Conservation (phyloP, 2,888 invertebrate species). For the Aspidiotus destructor region DNA sequence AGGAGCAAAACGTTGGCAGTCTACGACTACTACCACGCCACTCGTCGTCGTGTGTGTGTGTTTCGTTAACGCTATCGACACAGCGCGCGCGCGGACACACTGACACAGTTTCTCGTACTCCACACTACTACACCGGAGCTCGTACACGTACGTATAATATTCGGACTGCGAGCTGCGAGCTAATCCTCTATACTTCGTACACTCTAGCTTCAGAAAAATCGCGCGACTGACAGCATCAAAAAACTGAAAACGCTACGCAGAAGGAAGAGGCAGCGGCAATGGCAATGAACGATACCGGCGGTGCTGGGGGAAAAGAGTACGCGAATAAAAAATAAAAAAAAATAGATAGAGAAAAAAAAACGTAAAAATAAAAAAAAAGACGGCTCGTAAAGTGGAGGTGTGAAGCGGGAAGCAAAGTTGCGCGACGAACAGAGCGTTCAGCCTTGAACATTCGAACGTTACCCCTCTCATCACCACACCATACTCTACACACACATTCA, state of each 20-base stretch:
- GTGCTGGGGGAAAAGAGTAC: neutral
- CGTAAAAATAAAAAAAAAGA: neutral
- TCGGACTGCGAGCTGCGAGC: no score
- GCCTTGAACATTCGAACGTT: constrained; percentile 17
- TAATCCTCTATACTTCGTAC: neutral
- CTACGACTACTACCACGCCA: neutral
- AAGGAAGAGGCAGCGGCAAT: neutral
- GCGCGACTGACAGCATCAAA: neutral
- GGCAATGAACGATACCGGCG: neutral
- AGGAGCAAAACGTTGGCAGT: neutral
- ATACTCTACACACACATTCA: no score
- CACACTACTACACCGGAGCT: neutral
- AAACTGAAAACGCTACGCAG: neutral
- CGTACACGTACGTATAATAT: neutral
- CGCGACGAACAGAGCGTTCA: constrained; percentile 8
- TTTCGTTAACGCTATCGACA: neutral
- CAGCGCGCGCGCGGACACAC: constrained; percentile 30
- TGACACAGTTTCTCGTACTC: constrained; percentile 27
- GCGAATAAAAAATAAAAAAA: neutral
- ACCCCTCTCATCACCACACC: neutral
- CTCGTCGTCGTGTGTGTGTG: neutral
- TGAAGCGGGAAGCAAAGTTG: constrained; percentile 5
- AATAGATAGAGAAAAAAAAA: neutral
- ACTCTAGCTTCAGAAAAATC: neutral
- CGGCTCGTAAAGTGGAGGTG: neutral